Percentiles rank a stretch among this genome's conserved stretches.
phyloP scores from a whole-genome alignment of 2,888 invertebrate genomes.

The Anthophora plumipes region DNA sequence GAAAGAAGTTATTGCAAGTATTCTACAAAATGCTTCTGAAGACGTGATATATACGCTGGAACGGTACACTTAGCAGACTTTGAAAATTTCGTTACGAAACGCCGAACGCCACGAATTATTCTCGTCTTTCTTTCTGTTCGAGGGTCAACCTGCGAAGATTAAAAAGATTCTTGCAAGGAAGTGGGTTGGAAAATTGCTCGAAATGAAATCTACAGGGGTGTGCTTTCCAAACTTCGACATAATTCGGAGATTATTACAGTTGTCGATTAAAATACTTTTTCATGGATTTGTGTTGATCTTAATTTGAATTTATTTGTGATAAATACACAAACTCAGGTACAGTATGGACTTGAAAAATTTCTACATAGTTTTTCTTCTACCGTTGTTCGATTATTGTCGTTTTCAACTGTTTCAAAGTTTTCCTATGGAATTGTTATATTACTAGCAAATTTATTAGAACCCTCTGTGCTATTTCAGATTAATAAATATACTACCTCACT shows the following conservation, averaged over 20 bases:
- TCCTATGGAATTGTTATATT: too few relatives aligned
- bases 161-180: background rate
- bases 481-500: too few relatives aligned
- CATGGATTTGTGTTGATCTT: too few relatives aligned
- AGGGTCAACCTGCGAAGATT: background rate
- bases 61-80: background rate
- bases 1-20: background rate
- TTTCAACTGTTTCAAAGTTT: too few relatives aligned
- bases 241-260: background rate
- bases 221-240: background rate
- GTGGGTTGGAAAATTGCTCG: background rate
- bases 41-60: slow-evolving; percentile 6
- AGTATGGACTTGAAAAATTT: too few relatives aligned
- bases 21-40: background rate
- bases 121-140: background rate
- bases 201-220: background rate
- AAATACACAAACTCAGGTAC: too few relatives aligned
- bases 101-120: background rate
- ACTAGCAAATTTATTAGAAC: too few relatives aligned
- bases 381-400: too few relatives aligned
- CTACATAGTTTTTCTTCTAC: too few relatives aligned
- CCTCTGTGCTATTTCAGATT: too few relatives aligned
- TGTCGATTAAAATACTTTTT: too few relatives aligned
- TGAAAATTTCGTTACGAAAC: background rate
- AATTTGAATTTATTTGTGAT: too few relatives aligned